Percentiles rank a stretch among this genome's conserved stretches.
Conservation (phyloP, 1,140 invertebrate genomes). For the Lethocerus indicus region DNA sequence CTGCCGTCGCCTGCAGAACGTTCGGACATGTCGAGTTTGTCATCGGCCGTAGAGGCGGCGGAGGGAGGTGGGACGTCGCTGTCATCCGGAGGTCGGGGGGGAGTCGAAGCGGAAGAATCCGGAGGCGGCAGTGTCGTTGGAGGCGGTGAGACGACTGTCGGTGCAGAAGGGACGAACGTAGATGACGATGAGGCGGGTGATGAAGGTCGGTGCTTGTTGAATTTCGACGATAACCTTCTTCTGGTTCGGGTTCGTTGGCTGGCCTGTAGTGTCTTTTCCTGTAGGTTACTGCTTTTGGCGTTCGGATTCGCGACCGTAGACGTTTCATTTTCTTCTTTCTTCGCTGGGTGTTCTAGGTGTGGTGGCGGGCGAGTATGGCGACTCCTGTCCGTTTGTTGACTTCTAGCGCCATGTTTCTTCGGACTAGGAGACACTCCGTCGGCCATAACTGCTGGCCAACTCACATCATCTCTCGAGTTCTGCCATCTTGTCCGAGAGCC, state of each 20-base stretch:
- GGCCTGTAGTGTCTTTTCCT: background rate
- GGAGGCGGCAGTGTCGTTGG: constrained; percentile 28
- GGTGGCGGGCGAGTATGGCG: too few species aligned
- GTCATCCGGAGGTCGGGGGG: constrained; percentile 31
- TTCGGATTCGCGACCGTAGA: background rate
- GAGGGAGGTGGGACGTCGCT: constrained; percentile 17
- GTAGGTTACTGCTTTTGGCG: background rate
- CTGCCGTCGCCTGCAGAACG: constrained; percentile 25
- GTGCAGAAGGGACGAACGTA: constrained; percentile 25
- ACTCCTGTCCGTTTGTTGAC: background rate
- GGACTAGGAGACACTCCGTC: background rate
- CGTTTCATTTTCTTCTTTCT: too few species aligned
- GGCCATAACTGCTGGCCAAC: constrained; percentile 2
- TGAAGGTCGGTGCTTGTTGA: constrained; percentile 8
- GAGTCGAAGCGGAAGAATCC: constrained; percentile 26
- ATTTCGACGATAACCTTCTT: constrained; percentile 8
- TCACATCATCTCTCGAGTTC: constrained; percentile 17
- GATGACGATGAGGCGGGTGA: constrained; percentile 17
- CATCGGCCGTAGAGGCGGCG: background rate
- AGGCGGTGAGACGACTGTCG: constrained; percentile 30
- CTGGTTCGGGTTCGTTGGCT: constrained; percentile 1
- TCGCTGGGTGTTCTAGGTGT: too few species aligned
- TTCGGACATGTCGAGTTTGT: constrained; percentile 2
- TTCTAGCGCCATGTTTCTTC: background rate
- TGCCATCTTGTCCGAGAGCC: constrained; percentile 27